Conservation (phyloP, 1,140 invertebrate species). For the Atta colombica region DNA sequence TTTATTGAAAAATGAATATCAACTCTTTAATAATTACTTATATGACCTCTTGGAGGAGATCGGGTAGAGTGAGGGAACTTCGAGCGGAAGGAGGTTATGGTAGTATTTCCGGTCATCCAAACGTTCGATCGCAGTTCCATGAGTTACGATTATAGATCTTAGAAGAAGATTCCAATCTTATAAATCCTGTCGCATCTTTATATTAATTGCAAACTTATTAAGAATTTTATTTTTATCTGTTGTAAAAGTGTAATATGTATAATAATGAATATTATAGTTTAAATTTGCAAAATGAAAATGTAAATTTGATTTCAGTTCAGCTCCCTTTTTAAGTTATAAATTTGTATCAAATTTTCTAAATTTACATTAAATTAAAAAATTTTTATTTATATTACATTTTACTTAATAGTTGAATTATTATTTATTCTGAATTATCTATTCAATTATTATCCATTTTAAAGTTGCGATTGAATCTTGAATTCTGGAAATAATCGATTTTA, state of each 20-base stretch:
- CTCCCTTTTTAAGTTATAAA: background rate
- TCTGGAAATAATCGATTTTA: slow-evolving; percentile 30
- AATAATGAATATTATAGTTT: background rate
- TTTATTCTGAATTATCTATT: background rate
- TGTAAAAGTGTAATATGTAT: background rate
- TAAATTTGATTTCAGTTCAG: background rate
- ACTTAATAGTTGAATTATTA: background rate
- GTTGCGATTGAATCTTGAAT: background rate
- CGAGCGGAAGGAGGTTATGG: slow-evolving; percentile 80
- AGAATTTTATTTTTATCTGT: background rate
- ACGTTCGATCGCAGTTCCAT: slow-evolving; percentile 71
- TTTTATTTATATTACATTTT: background rate
- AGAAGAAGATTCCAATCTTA: slow-evolving; percentile 69
- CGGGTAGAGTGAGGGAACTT: slow-evolving; percentile 63
- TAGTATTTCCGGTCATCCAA: slow-evolving; percentile 78
- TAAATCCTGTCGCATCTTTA: slow-evolving; percentile 27
- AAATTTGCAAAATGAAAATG: background rate
- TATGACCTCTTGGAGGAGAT: slow-evolving; percentile 60
- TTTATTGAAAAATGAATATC: slow-evolving; percentile 63
- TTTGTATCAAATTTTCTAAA: background rate
- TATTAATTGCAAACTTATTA: background rate
- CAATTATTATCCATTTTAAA: background rate
- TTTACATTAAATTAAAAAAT: background rate
- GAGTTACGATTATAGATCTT: slow-evolving; percentile 64
- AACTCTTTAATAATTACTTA: slow-evolving; percentile 69